Base-by-base conservation (phyloP, 2,113 vertebrate genomes). In the Ammodytes marinus region DNA sequence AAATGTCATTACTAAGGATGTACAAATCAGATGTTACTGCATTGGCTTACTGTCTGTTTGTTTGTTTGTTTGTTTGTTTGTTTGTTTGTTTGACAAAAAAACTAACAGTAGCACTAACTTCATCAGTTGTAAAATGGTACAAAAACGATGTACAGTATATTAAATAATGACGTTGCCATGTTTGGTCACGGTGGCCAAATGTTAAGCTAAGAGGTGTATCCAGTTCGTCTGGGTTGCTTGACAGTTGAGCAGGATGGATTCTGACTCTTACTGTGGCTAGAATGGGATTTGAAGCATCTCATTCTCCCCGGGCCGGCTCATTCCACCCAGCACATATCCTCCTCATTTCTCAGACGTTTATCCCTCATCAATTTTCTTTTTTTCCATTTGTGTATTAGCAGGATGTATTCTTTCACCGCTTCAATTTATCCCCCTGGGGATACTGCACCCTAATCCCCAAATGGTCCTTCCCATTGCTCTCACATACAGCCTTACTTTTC, bases 401-500 rank as follows among this genome's bases (percentile, higher is more conserved):
- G 80, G 80, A 82, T 43, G 43, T 69, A 58, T 76, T 78, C 14
- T 77, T 73, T 84, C 58, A 77, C 14, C 43, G 8, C 66, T 80
- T 71, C 11, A 74, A 5, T 84, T 68, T 50, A 89, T 84, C 61
- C 43, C 27, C 63, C 40, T 49, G 19, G 40, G 57, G 43, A 43
- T 39, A 79, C 52, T 63, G 46, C 53, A 69, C 53, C 70, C 65
- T 72, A 74, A 77, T 77, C 73, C 57, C 8, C 8, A 63, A 84
- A 82, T 58, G 37, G 15, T 53, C 79, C 53, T 61, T 74, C 66
- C 43, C 42, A 17, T 67, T 84, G 11, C 81, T 77, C 69, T 84
- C 58, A 72, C 63, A 77, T 72, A 14, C 68, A 66, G 63, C 52
- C 61, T 70, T 79, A 85, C 59, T 82, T 86, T 84, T 74, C 83